phyloP scores from a whole-genome alignment of 2,797 vertebrate genomes.

The Syngnathus acus region DNA sequence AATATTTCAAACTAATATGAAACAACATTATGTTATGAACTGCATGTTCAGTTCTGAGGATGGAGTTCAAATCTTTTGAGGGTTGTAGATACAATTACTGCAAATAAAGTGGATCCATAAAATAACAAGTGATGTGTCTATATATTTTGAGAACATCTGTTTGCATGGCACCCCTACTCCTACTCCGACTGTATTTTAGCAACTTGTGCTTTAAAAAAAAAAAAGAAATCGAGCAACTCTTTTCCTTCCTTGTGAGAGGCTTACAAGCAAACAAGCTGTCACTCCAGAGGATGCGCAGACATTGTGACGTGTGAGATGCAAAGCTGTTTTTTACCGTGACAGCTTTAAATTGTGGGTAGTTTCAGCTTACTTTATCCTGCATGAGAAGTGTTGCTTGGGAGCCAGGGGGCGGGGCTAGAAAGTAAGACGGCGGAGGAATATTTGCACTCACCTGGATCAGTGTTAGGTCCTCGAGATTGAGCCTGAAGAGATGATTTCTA shows the following conservation, averaged over 20 bases:
- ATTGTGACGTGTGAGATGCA: constrained; percentile 39
- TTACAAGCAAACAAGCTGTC: constrained; percentile 17
- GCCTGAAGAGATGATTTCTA: constrained; percentile 96
- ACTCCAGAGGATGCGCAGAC: constrained; percentile 24
- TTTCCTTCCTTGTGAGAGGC: constrained; percentile 4
- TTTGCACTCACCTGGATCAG: constrained; percentile 85
- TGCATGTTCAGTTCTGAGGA: too few species aligned
- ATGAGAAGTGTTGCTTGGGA: constrained; percentile 12
- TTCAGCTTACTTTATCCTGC: constrained; percentile 14
- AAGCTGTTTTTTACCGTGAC: constrained; percentile 46
- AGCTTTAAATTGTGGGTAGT: constrained; percentile 31
- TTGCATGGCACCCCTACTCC: too few species aligned
- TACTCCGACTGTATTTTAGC: too few species aligned
- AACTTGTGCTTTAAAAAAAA: too few species aligned
- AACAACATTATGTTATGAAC: too few species aligned
- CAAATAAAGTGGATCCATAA: too few species aligned
- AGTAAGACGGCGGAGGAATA: constrained; percentile 6
- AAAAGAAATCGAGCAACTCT: constrained; percentile 12
- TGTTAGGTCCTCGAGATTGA: constrained; percentile 87
- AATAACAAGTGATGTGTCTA: too few species aligned
- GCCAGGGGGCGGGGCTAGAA: constrained; percentile 2
- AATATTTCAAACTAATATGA: too few species aligned
- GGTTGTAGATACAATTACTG: neutral
- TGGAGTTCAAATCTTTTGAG: too few species aligned
- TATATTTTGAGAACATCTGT: too few species aligned